Evolutionary conservation across 2,888 invertebrate species (phyloP), one percentile per base, ranked within the genome.

Genomic region (Hyles lineata): DNA sequence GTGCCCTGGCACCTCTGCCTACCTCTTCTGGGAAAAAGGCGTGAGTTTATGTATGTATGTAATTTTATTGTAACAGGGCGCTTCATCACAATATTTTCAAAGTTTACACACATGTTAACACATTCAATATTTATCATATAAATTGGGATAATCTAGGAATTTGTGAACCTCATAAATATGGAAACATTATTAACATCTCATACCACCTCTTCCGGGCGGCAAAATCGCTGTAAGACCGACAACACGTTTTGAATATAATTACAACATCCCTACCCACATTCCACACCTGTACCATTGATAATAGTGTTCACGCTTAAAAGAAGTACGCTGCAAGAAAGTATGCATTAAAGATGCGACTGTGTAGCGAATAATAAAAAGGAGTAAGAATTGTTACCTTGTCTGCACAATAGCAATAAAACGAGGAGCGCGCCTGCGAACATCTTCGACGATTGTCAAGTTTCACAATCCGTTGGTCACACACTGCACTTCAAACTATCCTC

Each of bases 331-430:
- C 5, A 32, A 11, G 19, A 32, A 50, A 43, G 23, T 23, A 50
- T 23, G 43, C 23, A 67, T 67, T 21, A 35, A 67, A 67, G 15
- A 59, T 70, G 59, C 17, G 50, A 67, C 50, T 50, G 17, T 67
- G 67, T 50, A 50, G 70, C 78, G 80, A 78, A 73, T 78, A 77
- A 78, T 75, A 76, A 74, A 78, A 67, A 62, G 62, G 50, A 55
- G 73, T 29, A 72, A 69, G 74, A 76, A 74, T 59, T 61, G 43
- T 78, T 85, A 92, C 92, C 93, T 86, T 89, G 88, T 74, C 82
- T 85, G 85, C 86, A 89, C 72, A 90, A 79, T 70, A 91, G 82
- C 74, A 91, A 80, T 74, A 87, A 80, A 75, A 88, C 76, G 67
- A 88, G 76, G 75, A 90, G 76, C 58, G 84, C 80, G 75, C 78